A percentile compares a stretch with the other conserved stretches of the same genome.
Evolutionary conservation across 1,140 invertebrate species (phyloP).

Genomic region (Macrobrachium rosenbergii): DNA sequence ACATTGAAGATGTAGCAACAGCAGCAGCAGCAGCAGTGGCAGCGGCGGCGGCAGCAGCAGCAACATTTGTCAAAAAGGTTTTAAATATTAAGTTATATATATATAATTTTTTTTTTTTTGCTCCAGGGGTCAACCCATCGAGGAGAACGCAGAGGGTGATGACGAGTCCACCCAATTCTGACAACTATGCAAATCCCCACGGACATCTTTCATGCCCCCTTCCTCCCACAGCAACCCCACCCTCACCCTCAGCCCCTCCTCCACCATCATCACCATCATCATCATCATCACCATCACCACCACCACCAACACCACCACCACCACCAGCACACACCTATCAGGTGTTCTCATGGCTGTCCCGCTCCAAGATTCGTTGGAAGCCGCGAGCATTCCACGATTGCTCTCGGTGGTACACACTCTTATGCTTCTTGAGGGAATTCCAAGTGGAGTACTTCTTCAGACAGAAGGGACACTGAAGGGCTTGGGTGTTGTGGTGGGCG

Average conservation of each 20-base stretch:
- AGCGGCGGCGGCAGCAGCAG: background rate
- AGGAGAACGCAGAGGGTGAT: no score
- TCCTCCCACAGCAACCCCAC: background rate
- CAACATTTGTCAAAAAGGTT: no score
- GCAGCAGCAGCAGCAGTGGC: background rate
- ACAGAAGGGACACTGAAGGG: slow-evolving; percentile 89
- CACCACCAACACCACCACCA: background rate
- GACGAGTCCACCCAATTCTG: no score
- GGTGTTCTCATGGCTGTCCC: slow-evolving; percentile 51
- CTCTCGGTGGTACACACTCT: slow-evolving; percentile 84
- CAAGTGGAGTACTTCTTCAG: slow-evolving; percentile 88
- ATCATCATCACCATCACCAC: background rate
- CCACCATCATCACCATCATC: background rate
- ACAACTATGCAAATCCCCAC: no score
- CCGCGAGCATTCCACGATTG: slow-evolving; percentile 61
- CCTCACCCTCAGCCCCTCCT: background rate
- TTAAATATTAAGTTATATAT: no score
- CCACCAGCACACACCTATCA: slow-evolving; percentile 40
- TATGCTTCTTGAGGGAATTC: slow-evolving; percentile 88
- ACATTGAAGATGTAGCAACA: background rate
- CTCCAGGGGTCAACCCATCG: no score
- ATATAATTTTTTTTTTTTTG: no score
- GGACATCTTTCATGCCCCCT: no score
- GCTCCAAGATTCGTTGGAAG: slow-evolving; percentile 57
- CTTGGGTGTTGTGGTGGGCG: slow-evolving; percentile 77